phyloP scores from a whole-genome alignment of 2,113 vertebrate genomes.

The Esox niger region DNA sequence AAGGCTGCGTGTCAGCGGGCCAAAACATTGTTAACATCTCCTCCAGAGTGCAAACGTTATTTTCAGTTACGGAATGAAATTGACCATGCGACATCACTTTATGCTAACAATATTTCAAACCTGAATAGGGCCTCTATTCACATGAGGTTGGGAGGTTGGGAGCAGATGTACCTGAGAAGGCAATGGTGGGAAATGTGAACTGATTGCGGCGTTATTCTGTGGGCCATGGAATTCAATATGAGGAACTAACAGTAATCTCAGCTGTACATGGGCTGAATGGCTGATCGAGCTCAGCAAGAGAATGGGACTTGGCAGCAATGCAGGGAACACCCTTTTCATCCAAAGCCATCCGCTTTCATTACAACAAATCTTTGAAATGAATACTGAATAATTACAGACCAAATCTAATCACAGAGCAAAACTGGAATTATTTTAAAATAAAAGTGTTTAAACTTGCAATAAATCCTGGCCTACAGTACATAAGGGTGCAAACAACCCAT shows the following conservation, averaged over 20 bases:
- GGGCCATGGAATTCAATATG: constrained; percentile 61
- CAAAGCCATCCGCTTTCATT: constrained; percentile 58
- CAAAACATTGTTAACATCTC: no score
- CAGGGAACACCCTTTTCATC: constrained; percentile 58
- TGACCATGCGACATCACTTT: constrained; percentile 45
- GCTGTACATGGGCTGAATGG: constrained; percentile 49
- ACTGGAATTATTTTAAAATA: constrained; percentile 24
- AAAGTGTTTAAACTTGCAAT: constrained; percentile 37
- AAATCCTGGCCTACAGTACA: constrained; percentile 9
- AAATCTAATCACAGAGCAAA: constrained; percentile 45
- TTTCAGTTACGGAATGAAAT: constrained; percentile 34
- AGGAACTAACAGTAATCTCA: constrained; percentile 55
- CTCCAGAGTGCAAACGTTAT: constrained; percentile 31
- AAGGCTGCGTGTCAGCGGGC: no score
- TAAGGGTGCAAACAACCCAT: constrained; percentile 31
- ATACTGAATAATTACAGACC: constrained; percentile 45
- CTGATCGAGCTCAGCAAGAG: constrained; percentile 55
- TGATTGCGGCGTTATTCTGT: constrained; percentile 68
- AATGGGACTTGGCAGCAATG: constrained; percentile 50
- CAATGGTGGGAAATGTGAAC: constrained; percentile 56
- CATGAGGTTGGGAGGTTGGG: constrained; percentile 38
- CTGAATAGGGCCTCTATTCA: constrained; percentile 43
- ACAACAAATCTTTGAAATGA: constrained; percentile 58
- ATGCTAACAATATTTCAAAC: constrained; percentile 8
- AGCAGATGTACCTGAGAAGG: constrained; percentile 50